A percentile compares a stretch with the other conserved stretches of the same genome.
phyloP scores from a whole-genome alignment of 2,113 vertebrate genomes.

The human region GRCh38 chr6:163374001-163374500 shows the following conservation, averaged over 20 bases:
- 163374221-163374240: neutral
- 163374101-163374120: rapidly evolving
- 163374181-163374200: rapidly evolving
- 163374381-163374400: neutral
- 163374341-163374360: neutral
- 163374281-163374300: neutral
- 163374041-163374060: neutral
- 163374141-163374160: rapidly evolving
- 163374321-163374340: neutral
- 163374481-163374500: neutral
- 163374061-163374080: neutral
- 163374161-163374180: neutral
- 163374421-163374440: neutral
- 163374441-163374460: neutral
- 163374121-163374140: neutral
- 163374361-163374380: neutral
- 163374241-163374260: neutral
- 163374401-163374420: neutral
- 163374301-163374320: neutral
- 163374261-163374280: conserved; percentile 24
- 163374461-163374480: neutral
- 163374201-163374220: rapidly evolving
- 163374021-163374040: neutral
- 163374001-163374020: neutral
- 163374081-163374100: rapidly evolving